Evolutionary conservation across 2,113 vertebrate species (phyloP).

Genomic region (Herpailurus yagouaroundi): DNA sequence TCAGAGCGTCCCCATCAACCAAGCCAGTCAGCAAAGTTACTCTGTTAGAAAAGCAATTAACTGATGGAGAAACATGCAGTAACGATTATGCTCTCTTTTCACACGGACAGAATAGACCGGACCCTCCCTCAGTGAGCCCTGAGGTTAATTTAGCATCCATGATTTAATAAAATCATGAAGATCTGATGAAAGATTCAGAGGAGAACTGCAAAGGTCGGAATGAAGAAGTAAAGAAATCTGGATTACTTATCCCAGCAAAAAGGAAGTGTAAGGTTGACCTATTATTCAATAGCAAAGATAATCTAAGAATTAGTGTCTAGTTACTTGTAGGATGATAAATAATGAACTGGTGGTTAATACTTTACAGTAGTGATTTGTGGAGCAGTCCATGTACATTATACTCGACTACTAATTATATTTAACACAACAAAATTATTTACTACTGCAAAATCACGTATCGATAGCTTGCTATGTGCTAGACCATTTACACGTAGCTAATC

Average conservation of each 20-base stretch:
- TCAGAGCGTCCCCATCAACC: neutral
- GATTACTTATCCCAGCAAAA: neutral
- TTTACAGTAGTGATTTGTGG: neutral
- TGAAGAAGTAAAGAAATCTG: neutral
- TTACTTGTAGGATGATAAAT: neutral
- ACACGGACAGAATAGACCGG: neutral
- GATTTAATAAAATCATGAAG: neutral
- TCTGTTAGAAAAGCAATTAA: slow-evolving; percentile 30
- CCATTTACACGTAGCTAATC: neutral
- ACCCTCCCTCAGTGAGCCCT: neutral
- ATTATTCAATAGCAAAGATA: neutral
- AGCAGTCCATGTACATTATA: neutral
- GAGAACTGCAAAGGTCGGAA: neutral
- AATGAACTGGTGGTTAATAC: neutral
- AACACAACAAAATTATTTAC: neutral
- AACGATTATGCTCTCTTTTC: neutral
- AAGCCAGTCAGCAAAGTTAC: neutral
- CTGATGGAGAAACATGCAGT: neutral
- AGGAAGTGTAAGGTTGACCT: neutral
- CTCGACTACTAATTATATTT: neutral
- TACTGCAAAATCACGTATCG: neutral
- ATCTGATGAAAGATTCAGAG: neutral
- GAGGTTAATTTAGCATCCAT: neutral
- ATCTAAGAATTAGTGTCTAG: neutral
- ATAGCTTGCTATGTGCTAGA: neutral